Conservation (phyloP, 53 echinoderm and acorn worm species). For the Pentamera pediparva region DNA sequence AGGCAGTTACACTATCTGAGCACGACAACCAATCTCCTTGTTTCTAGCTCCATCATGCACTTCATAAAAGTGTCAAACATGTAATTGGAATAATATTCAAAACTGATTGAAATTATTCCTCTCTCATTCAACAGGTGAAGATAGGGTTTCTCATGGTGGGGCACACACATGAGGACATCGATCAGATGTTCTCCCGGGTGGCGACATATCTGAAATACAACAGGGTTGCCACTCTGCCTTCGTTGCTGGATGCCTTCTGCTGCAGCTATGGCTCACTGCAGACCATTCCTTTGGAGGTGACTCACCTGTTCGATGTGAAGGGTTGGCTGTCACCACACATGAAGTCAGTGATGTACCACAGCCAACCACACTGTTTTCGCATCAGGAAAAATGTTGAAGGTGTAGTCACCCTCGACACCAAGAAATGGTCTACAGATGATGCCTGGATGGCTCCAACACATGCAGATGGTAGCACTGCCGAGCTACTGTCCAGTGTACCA, state of each 20-base stretch:
- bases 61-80: no score
- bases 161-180: no score
- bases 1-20: no score
- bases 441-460: not conserved
- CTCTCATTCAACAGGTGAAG: conserved; percentile 46
- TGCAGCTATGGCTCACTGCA: conserved; percentile 9
- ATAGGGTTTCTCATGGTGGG: no score
- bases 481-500: not conserved
- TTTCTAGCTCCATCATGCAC: no score
- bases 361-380: conserved; percentile 13
- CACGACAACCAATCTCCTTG: no score
- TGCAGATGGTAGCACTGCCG: not conserved
- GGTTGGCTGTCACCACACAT: conserved; percentile 22
- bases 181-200: conserved; percentile 40
- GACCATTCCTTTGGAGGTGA: conserved; percentile 5
- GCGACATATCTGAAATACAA: conserved; percentile 14
- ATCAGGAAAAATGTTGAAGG: not conserved
- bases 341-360: not conserved
- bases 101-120: not conserved
- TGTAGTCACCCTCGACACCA: not conserved
- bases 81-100: no score
- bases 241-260: conserved; percentile 7
- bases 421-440: no score
- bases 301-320: conserved; percentile 3
- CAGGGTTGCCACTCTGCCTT: conserved; percentile 12